Base-by-base conservation (phyloP, 2,797 vertebrate genomes). In the Dendrocincla tyrannina region DNA sequence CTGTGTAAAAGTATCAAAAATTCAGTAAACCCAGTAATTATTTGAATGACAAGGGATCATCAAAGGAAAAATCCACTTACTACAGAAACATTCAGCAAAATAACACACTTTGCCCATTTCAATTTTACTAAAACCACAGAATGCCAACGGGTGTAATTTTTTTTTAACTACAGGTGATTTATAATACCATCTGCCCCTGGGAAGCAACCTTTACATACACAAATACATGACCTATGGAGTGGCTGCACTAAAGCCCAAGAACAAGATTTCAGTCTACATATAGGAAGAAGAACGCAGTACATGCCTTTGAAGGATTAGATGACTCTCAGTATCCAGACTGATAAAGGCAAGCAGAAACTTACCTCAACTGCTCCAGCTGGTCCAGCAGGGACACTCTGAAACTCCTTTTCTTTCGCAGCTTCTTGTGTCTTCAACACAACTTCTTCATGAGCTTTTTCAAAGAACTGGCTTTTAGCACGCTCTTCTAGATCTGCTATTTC, bases 401-500 rank as follows among this genome's bases (percentile, higher is more conserved):
- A 99, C 87, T 99, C 99, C 86, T 99, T 99, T 96, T 99, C 99
- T 93, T 99, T 99, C 0, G 99, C 99, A 18, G 99, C 99, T 90
- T 99, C 99, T 96, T 99, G 99, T 25, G 97, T 99, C 98, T 99
- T 99, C 96, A 99, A 98, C 14, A 99, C 99, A 37, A 99, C 99
- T 93, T 99, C 99, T 97, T 99, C 99, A 3, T 99, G 99, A 72
- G 98, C 99, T 96, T 99, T 99, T 97, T 99, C 99, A 91, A 99
- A 99, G 97, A 99, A 99, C 72, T 98, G 98, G 93, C 99, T 99
- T 97, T 99, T 99, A 39, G 99, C 99, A 56, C 99, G 98, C 86
- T 99, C 99, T 96, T 99, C 99, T 56, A 99, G 96, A 97, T 99
- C 99, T 1, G 99, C 99, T 81, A 99, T 99, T 98, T 99, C 99